Conservation (phyloP, 2,888 invertebrate species). For the Diabrotica balteata region DNA sequence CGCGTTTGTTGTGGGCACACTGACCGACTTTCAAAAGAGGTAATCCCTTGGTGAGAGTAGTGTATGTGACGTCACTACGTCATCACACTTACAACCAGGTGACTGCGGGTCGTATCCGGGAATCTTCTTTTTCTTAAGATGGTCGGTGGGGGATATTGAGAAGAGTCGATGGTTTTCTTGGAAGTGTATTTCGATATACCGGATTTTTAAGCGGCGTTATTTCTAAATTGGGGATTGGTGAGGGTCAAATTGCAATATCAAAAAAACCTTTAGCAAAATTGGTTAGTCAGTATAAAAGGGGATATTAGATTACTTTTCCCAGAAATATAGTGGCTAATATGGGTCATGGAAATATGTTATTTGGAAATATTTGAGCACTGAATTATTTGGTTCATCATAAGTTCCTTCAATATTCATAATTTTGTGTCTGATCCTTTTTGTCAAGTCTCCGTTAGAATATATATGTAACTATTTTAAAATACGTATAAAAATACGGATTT, state of each 20-base stretch:
- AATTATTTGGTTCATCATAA: no score
- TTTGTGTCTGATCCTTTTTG: no score
- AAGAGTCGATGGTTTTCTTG: slow-evolving; percentile 9
- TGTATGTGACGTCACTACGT: slow-evolving; percentile 47
- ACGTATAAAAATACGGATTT: no score
- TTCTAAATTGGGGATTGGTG: neutral
- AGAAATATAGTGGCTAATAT: no score
- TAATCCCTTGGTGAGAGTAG: slow-evolving; percentile 52
- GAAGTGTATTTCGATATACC: slow-evolving; percentile 9
- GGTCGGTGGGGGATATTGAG: slow-evolving; percentile 3
- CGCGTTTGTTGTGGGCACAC: slow-evolving; percentile 46
- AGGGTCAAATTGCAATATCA: neutral
- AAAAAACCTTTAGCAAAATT: neutral
- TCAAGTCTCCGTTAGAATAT: no score
- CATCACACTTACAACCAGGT: slow-evolving; percentile 46
- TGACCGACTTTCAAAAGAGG: slow-evolving; percentile 56
- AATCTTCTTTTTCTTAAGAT: slow-evolving; percentile 33
- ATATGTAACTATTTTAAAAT: no score
- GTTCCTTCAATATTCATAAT: no score
- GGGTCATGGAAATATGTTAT: no score
- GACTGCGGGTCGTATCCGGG: slow-evolving; percentile 46
- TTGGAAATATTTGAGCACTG: no score
- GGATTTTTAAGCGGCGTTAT: neutral
- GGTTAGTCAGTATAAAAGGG: neutral
- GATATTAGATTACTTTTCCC: no score